These are phyloP conservation scores for Adelphocoris suturalis DNA, from an alignment of 2,888 invertebrate species.

Conservation along the genomic window DNA sequence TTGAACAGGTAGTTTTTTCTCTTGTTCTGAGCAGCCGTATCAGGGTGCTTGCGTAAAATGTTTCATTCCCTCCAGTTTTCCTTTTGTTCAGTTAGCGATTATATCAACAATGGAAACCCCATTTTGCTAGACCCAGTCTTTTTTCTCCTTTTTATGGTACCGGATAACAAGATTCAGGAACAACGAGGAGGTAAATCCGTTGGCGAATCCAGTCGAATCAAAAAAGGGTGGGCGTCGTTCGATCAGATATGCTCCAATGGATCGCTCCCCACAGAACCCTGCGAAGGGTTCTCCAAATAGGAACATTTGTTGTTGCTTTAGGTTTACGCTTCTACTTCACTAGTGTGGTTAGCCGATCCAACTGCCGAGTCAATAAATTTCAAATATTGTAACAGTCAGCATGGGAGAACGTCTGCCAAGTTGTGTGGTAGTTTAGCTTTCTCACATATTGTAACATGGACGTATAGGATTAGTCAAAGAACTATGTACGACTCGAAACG, in stretches of 20 bases:
- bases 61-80: not conserved
- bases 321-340: not conserved
- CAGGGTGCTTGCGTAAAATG: not conserved
- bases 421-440: no score
- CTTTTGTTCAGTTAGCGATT: not conserved
- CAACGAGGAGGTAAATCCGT: constrained; percentile 39
- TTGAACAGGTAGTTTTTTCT: not conserved
- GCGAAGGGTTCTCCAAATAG: not conserved
- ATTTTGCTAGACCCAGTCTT: constrained; percentile 25
- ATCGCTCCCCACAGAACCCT: constrained; percentile 9
- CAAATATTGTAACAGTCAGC: no score
- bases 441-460: no score
- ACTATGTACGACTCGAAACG: no score
- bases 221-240: constrained; percentile 34
- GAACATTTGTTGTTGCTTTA: not conserved
- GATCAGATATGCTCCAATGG: constrained; percentile 34
- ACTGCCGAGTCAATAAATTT: no score
- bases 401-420: no score
- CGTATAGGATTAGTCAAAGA: no score
- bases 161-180: not conserved
- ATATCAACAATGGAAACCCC: constrained; percentile 23
- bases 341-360: not conserved
- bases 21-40: not conserved
- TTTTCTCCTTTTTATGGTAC: not conserved
- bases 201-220: constrained; percentile 28